Evolutionary conservation across 2,888 invertebrate species (phyloP), one percentile per base, ranked within the genome.

Genomic region (Rotaria magnacalcarata): DNA sequence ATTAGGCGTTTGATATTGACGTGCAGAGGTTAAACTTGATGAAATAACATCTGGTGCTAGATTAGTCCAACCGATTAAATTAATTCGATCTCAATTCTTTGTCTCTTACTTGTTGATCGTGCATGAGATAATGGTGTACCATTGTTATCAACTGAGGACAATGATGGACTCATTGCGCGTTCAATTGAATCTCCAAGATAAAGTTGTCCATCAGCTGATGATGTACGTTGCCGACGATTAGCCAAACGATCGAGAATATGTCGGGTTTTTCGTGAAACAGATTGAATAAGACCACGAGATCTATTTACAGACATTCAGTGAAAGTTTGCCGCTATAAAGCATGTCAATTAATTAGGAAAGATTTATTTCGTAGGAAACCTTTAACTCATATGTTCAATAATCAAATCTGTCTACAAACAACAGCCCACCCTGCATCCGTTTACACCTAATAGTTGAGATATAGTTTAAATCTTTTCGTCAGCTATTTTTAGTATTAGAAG

Each of bases 181-280:
- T 43, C 43, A 21, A 27, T 43, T 10, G 41, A 41, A 24, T 75
- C 75, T 43, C 75, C 75, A 43, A 16, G 41, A 43, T 75, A 75
- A 2, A 75, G 43, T 24, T 75, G 75, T 10, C 75, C 41, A 75
- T 75, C 75, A 43, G 75, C 75, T 6, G 75, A 75, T 43, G 75
- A 75, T 75, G 75, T 75, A 16, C 75, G 75, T 43, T 43, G 21
- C 11, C 75, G 75, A 43, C 75, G 41, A 75, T 75, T 75, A 19
- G 75, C 75, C 75, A 75, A 75, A 34, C 75, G 75, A 75, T 75
- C 75, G 27, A 75, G 75, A 43, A 75, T 75, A 75, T 75, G 43
- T 7, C 75, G 75, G 10, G 75, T 75, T 75, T 75, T 75, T 11
- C 75, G 75, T 43, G 75, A 75, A 34, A 75, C 75, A 21, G 75